Evolutionary conservation across 2,113 vertebrate genomes (phyloP).

Genomic region (Datnioides undecimradiatus): DNA sequence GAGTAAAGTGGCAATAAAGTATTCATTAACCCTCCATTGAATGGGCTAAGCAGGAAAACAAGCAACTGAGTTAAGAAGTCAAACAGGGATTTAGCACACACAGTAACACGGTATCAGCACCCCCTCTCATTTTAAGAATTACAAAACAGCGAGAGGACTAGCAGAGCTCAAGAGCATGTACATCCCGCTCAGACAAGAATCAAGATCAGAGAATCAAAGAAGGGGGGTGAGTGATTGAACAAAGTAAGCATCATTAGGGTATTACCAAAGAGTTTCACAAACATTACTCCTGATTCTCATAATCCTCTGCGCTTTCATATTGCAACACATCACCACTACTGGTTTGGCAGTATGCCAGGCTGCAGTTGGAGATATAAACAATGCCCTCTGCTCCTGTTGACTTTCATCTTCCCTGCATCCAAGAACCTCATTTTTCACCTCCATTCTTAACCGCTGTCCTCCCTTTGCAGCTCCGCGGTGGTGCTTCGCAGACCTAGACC

Average conservation of each 20-base stretch:
- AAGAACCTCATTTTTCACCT: slow-evolving; percentile 78
- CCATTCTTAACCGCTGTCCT: slow-evolving; percentile 63
- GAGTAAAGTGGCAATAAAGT: slow-evolving; percentile 81
- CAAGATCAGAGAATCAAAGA: slow-evolving; percentile 51
- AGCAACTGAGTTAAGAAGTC: slow-evolving; percentile 78
- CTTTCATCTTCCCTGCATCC: slow-evolving; percentile 53
- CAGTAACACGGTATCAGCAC: slow-evolving; percentile 49
- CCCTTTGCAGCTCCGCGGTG: slow-evolving; percentile 54
- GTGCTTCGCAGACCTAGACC: slow-evolving; percentile 55
- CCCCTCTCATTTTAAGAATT: slow-evolving; percentile 67
- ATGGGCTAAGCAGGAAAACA: slow-evolving; percentile 72
- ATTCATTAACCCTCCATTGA: slow-evolving; percentile 84
- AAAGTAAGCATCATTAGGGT: slow-evolving; percentile 45
- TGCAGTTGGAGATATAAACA: slow-evolving; percentile 59
- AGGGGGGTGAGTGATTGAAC: slow-evolving; percentile 30
- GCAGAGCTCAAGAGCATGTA: slow-evolving; percentile 30
- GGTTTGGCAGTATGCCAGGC: slow-evolving; percentile 55
- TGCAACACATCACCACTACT: slow-evolving; percentile 49
- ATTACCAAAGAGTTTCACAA: slow-evolving; percentile 61
- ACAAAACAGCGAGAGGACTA: slow-evolving; percentile 72
- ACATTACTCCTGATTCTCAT: slow-evolving; percentile 45
- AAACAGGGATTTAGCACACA: slow-evolving; percentile 70
- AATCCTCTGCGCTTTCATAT: slow-evolving; percentile 52
- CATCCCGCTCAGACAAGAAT: slow-evolving; percentile 52
- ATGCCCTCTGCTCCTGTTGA: slow-evolving; percentile 43